Conservation (phyloP, 2,797 vertebrate genomes). For the Aselliscus stoliczkanus region DNA sequence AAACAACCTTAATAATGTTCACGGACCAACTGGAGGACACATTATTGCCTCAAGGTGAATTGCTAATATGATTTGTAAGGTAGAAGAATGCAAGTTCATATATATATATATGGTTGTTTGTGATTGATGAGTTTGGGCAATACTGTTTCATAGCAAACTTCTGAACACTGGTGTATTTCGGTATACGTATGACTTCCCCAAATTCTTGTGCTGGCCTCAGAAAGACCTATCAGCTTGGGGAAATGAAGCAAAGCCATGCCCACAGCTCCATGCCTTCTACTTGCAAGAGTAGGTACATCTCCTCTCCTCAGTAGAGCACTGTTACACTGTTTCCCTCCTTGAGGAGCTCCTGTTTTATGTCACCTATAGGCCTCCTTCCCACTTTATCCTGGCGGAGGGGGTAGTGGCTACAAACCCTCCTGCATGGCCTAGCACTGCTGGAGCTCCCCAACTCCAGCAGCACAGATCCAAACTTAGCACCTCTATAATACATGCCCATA, state of each 20-base stretch:
- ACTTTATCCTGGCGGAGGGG: background rate
- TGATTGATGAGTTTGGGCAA: background rate
- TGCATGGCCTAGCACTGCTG: background rate
- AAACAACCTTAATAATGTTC: background rate
- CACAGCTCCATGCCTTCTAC: background rate
- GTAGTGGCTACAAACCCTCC: background rate
- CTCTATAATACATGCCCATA: background rate
- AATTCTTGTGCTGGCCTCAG: background rate
- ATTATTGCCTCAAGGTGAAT: background rate
- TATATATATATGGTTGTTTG: background rate
- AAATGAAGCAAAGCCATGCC: background rate
- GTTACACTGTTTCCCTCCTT: background rate
- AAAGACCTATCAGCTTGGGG: background rate
- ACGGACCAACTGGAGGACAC: background rate
- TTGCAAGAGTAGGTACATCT: background rate
- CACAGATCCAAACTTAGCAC: background rate
- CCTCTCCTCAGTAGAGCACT: background rate
- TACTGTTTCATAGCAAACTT: background rate
- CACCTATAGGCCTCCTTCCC: background rate
- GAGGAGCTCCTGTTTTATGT: background rate
- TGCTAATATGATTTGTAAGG: background rate
- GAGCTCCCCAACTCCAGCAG: background rate
- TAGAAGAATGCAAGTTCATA: background rate
- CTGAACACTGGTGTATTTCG: background rate
- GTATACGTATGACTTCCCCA: background rate